Conservation (phyloP, 1,140 invertebrate genomes). For the Apis laboriosa region DNA sequence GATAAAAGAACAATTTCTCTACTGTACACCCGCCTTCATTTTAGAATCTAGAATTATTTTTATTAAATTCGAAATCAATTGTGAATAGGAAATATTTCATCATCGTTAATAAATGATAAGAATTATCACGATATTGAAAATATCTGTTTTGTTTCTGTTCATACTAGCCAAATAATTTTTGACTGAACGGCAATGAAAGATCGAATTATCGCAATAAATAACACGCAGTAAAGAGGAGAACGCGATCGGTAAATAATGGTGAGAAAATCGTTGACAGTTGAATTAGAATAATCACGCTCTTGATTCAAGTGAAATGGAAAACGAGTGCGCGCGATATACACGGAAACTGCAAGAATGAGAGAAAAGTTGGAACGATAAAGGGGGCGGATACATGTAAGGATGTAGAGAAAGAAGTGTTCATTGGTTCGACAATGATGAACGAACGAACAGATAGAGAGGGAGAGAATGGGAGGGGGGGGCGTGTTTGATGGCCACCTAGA, state of each 20-base stretch:
- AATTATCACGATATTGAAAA: too few species aligned
- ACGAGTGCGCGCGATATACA: conserved; percentile 42
- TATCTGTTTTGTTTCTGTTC: too few species aligned
- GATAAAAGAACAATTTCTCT: conserved; percentile 14
- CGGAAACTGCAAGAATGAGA: conserved; percentile 31
- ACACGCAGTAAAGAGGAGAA: too few species aligned
- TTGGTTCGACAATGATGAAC: background rate
- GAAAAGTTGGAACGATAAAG: conserved; percentile 45
- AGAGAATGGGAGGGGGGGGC: conserved; percentile 49
- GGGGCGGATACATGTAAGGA: conserved; percentile 10
- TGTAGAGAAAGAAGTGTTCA: background rate
- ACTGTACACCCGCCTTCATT: too few species aligned
- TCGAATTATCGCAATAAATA: too few species aligned
- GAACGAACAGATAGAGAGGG: background rate
- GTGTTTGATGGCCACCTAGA: conserved; percentile 75
- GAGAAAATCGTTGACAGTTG: background rate
- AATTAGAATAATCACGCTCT: conserved; percentile 40
- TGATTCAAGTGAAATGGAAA: conserved; percentile 36
- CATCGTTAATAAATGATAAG: too few species aligned
- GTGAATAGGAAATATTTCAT: too few species aligned
- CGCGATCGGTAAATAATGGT: too few species aligned
- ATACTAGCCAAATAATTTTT: too few species aligned
- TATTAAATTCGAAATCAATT: background rate
- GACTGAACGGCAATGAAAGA: too few species aligned
- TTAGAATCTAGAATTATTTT: background rate